Evolutionary conservation across 2,113 vertebrate genomes (phyloP).

Genomic region (Phalacrocorax carbo): DNA sequence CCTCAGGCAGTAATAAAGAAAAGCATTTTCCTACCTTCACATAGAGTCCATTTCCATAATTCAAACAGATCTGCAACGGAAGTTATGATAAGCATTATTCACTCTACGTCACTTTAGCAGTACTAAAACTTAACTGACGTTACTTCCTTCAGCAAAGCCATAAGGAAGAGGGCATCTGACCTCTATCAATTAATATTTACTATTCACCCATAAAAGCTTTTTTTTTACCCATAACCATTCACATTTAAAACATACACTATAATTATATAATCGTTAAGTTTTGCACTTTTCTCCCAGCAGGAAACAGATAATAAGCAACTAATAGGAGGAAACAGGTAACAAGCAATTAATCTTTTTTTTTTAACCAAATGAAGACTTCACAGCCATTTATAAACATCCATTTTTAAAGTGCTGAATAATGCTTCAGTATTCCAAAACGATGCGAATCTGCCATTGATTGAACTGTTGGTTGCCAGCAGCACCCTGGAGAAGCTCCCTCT

Average conservation of each 20-base stretch:
- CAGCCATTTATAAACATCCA: background rate
- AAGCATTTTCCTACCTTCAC: constrained; percentile 69
- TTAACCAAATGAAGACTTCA: background rate
- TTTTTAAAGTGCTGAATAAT: background rate
- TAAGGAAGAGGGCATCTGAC: background rate
- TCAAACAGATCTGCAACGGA: constrained; percentile 71
- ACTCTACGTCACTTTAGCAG: background rate
- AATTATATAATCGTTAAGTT: background rate
- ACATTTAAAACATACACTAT: background rate
- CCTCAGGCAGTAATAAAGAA: background rate
- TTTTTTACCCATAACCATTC: background rate
- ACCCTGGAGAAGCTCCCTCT: background rate
- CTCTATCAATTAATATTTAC: background rate
- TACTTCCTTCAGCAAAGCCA: background rate
- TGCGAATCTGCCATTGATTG: background rate
- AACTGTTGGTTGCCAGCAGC: background rate
- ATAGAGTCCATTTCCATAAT: constrained; percentile 68
- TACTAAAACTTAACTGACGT: background rate
- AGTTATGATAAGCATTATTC: background rate
- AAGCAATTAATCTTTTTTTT: background rate
- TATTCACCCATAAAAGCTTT: background rate
- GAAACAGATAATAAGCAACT: background rate
- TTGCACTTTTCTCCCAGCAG: background rate
- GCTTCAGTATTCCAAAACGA: background rate
- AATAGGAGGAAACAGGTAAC: background rate